These are phyloP conservation scores for Stegastes partitus DNA, from an alignment of 2,113 vertebrate genomes.

Conservation along the genomic window DNA sequence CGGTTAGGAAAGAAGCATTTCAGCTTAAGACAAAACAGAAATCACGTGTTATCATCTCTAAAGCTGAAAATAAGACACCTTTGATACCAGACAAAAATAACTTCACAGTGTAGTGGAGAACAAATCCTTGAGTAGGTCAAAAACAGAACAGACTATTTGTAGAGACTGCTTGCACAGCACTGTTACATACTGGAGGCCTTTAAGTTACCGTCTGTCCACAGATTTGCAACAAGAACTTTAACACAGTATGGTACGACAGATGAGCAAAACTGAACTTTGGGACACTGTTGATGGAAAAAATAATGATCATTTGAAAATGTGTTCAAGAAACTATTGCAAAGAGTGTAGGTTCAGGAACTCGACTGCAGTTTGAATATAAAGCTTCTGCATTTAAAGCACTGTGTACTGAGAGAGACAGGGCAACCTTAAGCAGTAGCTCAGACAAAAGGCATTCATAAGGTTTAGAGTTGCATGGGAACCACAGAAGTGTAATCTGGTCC, in stretches of 20 bases:
- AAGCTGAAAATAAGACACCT: conserved; percentile 56
- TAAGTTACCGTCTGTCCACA: conserved; percentile 46
- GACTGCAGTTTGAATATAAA: conserved; percentile 68
- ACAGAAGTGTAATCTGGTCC: conserved; percentile 65
- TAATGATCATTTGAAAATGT: conserved; percentile 28
- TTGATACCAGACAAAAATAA: conserved; percentile 68
- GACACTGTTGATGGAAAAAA: conserved; percentile 46
- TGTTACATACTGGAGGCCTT: conserved; percentile 55
- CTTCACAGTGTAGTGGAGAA: conserved; percentile 77
- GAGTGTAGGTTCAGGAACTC: conserved; percentile 60
- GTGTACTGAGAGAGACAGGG: conserved; percentile 66
- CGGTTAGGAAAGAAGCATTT: conserved; percentile 21
- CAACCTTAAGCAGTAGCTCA: conserved; percentile 65
- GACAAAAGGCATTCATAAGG: conserved; percentile 77
- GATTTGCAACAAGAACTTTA: conserved; percentile 15
- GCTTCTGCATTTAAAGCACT: conserved; percentile 76
- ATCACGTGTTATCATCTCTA: conserved; percentile 34
- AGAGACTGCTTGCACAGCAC: conserved; percentile 43
- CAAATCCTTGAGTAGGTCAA: conserved; percentile 51
- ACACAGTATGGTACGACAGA: conserved; percentile 37
- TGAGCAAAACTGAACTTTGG: conserved; percentile 45
- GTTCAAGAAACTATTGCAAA: conserved; percentile 59
- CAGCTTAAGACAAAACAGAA: conserved; percentile 44
- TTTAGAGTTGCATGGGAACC: conserved; percentile 74
- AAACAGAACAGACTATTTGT: conserved; percentile 19